Percentiles rank a stretch among this genome's conserved stretches.
phyloP scores from a whole-genome alignment of 2,888 invertebrate species.

The Xylota segnis region DNA sequence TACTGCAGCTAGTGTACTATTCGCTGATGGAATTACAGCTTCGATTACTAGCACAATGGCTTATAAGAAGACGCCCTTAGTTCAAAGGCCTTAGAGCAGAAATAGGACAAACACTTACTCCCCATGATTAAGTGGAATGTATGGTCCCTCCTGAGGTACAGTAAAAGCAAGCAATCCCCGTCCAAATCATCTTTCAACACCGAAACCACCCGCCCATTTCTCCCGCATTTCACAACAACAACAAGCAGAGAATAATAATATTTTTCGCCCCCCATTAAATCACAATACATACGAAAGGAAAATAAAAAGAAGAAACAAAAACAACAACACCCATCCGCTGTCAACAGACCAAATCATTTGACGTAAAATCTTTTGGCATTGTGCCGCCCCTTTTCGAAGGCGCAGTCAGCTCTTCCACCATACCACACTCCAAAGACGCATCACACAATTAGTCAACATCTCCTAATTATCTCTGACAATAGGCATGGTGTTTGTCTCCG shows the following conservation, averaged over 20 bases:
- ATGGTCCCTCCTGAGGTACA: too few relatives aligned
- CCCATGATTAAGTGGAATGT: too few relatives aligned
- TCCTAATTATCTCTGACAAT: conserved; percentile 76
- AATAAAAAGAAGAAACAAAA: conserved; percentile 15
- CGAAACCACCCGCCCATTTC: not conserved
- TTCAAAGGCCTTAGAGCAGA: too few relatives aligned
- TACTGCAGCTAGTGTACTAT: too few relatives aligned
- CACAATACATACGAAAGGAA: not conserved
- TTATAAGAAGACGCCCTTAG: too few relatives aligned
- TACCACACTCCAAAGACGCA: conserved; percentile 35
- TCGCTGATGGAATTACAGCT: too few relatives aligned
- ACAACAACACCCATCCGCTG: conserved; percentile 49
- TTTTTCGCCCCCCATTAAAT: conserved; percentile 4
- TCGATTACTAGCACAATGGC: too few relatives aligned
- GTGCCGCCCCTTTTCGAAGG: conserved; percentile 62
- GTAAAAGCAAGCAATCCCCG: not conserved
- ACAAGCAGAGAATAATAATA: not conserved
- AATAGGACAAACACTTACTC: too few relatives aligned
- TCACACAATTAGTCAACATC: conserved; percentile 75
- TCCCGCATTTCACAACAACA: not conserved
- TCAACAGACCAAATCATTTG: conserved; percentile 84
- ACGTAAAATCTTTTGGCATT: conserved; percentile 81
- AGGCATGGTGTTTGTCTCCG: conserved; percentile 64
- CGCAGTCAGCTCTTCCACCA: not conserved
- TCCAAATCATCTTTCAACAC: not conserved